These are phyloP conservation scores for Spicauda simplicius DNA, from an alignment of 2,888 invertebrate genomes.

Conservation along the genomic window DNA sequence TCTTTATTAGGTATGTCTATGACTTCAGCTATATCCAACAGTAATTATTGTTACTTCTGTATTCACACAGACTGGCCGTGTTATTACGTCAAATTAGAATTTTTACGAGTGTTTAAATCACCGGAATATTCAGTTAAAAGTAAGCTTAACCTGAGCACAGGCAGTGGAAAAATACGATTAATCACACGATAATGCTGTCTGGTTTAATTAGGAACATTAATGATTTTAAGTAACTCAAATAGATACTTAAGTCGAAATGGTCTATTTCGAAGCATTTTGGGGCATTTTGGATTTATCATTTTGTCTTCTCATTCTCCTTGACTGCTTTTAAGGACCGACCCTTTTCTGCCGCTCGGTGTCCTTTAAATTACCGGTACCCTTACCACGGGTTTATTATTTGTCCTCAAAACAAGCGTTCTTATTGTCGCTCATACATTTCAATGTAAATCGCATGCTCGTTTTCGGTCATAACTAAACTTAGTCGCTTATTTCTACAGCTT, in stretches of 20 bases:
- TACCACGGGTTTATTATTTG: background rate
- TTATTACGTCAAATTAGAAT: background rate
- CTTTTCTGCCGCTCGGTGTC: constrained; percentile 14
- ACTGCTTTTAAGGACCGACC: background rate
- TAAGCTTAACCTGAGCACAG: background rate
- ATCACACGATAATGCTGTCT: constrained; percentile 18
- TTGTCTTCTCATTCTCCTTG: constrained; percentile 8
- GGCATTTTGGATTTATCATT: background rate
- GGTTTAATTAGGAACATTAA: background rate
- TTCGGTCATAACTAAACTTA: too few relatives aligned
- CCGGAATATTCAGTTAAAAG: background rate
- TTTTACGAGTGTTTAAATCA: background rate
- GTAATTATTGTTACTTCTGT: background rate
- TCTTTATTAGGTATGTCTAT: background rate
- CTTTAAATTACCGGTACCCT: constrained; percentile 8
- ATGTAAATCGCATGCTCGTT: too few relatives aligned
- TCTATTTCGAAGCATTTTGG: too few relatives aligned
- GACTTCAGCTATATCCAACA: background rate
- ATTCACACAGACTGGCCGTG: background rate
- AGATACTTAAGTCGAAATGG: too few relatives aligned
- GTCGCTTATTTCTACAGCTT: too few relatives aligned
- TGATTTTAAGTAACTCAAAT: background rate
- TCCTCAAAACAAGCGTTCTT: too few relatives aligned
- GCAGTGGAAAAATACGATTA: constrained; percentile 25
- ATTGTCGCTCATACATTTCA: too few relatives aligned